phyloP scores from a whole-genome alignment of 2,888 invertebrate species.

The Tanypteryx hageni region DNA sequence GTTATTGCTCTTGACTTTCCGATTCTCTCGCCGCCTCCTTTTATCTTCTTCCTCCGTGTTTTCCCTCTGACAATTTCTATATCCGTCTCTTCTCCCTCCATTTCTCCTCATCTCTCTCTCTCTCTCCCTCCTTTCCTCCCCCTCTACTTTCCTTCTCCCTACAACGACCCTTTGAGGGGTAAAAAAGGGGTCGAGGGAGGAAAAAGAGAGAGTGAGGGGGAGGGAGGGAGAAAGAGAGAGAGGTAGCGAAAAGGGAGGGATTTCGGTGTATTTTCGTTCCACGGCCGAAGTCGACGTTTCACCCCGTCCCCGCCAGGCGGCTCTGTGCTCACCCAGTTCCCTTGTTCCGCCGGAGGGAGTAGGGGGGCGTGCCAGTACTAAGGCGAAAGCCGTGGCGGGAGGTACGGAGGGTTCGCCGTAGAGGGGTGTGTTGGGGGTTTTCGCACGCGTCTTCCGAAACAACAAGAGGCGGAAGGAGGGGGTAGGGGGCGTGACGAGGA shows the following conservation, averaged over 20 bases:
- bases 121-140: background rate
- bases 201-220: background rate
- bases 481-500: background rate
- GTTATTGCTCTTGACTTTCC: no score
- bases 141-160: background rate
- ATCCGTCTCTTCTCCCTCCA: no score
- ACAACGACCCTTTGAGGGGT: background rate
- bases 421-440: background rate
- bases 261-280: slow-evolving; percentile 57
- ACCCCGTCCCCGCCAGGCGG: slow-evolving; percentile 51
- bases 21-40: no score
- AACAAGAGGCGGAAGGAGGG: background rate
- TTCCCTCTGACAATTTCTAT: no score
- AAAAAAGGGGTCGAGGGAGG: background rate
- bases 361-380: slow-evolving; percentile 48
- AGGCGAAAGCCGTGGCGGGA: slow-evolving; percentile 49
- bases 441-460: background rate
- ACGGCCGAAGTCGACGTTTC: slow-evolving; percentile 43
- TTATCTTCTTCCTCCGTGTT: no score
- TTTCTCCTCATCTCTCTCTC: background rate
- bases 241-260: slow-evolving; percentile 13
- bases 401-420: slow-evolving; percentile 19
- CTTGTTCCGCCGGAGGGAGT: slow-evolving; percentile 43
- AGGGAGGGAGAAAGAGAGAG: background rate
- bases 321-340: slow-evolving; percentile 30